Conservation (phyloP, 2,888 invertebrate species). For the Bimastos eiseni region DNA sequence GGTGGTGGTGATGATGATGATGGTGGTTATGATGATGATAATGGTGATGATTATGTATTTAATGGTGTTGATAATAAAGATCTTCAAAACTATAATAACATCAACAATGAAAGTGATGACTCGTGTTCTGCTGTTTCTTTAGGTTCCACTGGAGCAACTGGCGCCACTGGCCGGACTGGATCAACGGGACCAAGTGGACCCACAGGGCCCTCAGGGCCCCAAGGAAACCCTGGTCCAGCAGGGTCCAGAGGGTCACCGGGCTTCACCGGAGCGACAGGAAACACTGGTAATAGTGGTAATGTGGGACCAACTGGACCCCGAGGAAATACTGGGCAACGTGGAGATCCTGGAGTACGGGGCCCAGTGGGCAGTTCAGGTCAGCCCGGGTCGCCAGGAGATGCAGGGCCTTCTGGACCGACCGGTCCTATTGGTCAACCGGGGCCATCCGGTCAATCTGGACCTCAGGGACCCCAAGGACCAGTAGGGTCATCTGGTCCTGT, state of each 20-base stretch:
- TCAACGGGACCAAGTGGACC: constrained; percentile 69
- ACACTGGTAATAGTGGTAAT: constrained; percentile 26
- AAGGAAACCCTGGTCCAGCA: constrained; percentile 42
- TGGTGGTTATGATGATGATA: neutral
- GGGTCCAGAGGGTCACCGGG: constrained; percentile 21
- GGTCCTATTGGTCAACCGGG: constrained; percentile 31
- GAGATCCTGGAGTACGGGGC: constrained; percentile 34
- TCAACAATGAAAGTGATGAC: neutral
- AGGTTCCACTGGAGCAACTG: constrained; percentile 42
- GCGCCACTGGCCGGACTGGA: constrained; percentile 67
- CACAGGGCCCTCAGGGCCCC: constrained; percentile 31
- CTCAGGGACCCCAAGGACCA: constrained; percentile 44
- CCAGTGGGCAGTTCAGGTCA: constrained; percentile 31
- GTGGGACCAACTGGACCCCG: constrained; percentile 32
- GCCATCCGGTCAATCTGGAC: constrained; percentile 26
- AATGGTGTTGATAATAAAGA: no score
- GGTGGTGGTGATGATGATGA: neutral
- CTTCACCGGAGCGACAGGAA: constrained; percentile 28
- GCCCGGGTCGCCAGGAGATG: constrained; percentile 26
- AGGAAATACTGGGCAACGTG: constrained; percentile 32
- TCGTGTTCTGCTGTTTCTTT: neutral
- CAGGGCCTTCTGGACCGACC: constrained; percentile 27
- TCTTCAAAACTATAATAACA: no score
- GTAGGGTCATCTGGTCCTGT: constrained; percentile 30
- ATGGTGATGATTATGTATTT: neutral